Evolutionary conservation across 1,140 invertebrate species (phyloP), one percentile per base, ranked within the genome.

Genomic region (silkworm (Bombyx mori)): DNA sequence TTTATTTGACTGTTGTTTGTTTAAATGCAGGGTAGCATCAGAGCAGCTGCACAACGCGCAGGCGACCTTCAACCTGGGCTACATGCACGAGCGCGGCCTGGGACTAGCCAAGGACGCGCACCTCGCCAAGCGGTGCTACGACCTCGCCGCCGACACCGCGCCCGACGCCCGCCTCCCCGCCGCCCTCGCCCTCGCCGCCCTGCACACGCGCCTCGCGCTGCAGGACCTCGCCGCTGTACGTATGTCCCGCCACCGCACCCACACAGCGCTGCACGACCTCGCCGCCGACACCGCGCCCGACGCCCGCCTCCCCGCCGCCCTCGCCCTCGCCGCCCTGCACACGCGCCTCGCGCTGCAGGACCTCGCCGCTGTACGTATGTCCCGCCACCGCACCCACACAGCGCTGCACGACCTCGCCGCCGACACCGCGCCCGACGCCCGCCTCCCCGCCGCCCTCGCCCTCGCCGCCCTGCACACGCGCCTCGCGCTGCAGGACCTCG

Each of bases 1-100:
- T 35, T 35, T 35, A 5, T 2, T 35, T 35, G 4, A 35, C 26
- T 35, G 26, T 35, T 35, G 26, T 5, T 1, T 35, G 26, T 35
- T 2, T 35, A 2, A 35, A 42, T 7, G 92, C 82, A 92, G 97
- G 66, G 91, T 96, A 57, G 98, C 98, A 0, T 97, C 96, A 1
- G 98, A 99, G 59, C 94, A 97, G 65, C 96, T 99, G 67, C 94
- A 97, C 73, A 99, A 97, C 88, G 96, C 98, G 0, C 98, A 99
- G 80, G 98, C 99, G 6, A 98, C 99, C 93, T 99, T 99, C 78
- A 99, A 99, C 89, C 90, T 99, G 50, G 98, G 97, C 3, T 99
- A 99, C 79, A 99, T 99, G 98, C 98, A 99, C 84, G 98, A 99
- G 88, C 94, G 96, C 72, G 98, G 98, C 0, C 89, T 99, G 18